Percentiles rank a stretch among this genome's conserved stretches.
Evolutionary conservation across 2,888 invertebrate genomes (phyloP).

Genomic region (Hemicrepidius hirtus): DNA sequence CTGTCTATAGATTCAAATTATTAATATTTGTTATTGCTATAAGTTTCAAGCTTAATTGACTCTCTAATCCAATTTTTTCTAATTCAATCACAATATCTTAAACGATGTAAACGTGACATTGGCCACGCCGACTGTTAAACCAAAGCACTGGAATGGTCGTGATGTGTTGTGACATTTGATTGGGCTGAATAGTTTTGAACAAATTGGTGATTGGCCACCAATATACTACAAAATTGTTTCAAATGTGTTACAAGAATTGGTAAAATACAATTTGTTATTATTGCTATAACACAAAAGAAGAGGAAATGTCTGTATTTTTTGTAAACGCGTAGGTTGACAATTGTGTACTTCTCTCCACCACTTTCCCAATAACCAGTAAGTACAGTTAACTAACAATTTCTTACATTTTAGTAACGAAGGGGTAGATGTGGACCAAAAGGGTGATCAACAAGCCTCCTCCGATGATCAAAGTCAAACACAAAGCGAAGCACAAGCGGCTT

Average conservation of each 20-base stretch:
- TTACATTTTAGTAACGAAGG: constrained; percentile 54
- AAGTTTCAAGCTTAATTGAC: no score
- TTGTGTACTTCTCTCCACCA: constrained; percentile 4
- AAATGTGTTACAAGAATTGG: constrained; percentile 19
- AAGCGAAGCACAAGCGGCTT: constrained; percentile 81
- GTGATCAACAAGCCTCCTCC: constrained; percentile 60
- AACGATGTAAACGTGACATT: not conserved
- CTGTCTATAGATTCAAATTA: no score
- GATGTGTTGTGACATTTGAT: constrained; percentile 55
- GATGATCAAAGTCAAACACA: constrained; percentile 71
- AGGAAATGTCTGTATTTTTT: constrained; percentile 80
- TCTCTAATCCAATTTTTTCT: no score
- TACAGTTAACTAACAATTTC: not conserved
- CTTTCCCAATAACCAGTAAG: not conserved
- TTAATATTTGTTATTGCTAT: no score
- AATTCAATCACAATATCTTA: no score
- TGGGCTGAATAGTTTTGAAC: constrained; percentile 54
- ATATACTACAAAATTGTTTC: constrained; percentile 33
- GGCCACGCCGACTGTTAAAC: not conserved
- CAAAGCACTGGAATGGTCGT: constrained; percentile 32
- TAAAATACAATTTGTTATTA: not conserved
- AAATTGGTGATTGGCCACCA: constrained; percentile 48
- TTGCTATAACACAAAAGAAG: not conserved
- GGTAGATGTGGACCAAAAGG: constrained; percentile 66
- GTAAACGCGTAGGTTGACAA: constrained; percentile 80